Evolutionary conservation across 1,140 invertebrate genomes (phyloP), one percentile per base, ranked within the genome.

Genomic region (Pemphigus obesinymphae): DNA sequence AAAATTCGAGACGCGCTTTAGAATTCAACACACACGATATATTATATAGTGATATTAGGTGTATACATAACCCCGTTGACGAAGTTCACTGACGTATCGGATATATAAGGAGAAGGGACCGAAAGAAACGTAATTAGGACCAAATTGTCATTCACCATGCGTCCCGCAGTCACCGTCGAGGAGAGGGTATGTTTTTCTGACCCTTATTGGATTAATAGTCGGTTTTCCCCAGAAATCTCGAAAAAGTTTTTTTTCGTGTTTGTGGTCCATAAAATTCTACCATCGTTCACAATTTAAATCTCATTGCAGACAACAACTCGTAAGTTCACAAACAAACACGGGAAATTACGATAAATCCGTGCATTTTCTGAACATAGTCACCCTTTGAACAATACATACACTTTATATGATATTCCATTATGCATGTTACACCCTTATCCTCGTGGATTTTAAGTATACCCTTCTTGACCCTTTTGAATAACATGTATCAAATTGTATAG

Each of bases 151-250:
- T 80, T 80, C 76, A 20, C 8, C 53, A 20, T 26, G 50, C 37
- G 53, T 80, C 55, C 20, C n/a, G n/a, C n/a, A 11, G 26, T 29
- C 50, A 7, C n/a, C 50, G 76, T 29, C 10, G 40, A 70, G 40
- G 68, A 20, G 15, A 63, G 53, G 55, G 37, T n/a, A 31, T 45
- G 55, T 80, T 45, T 80, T 80, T 63, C 76, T 31, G 76, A 80
- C 55, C 76, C 76, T 80, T 80, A 80, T 80, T 80, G 37, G 76
- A 80, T 80, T 80, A 80, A n/a, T 15, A 43, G 50, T 50, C 29
- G 8, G 37, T 45, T 70, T 68, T 70, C 29, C 68, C 8, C 17
- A 11, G 31, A 76, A 58, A 11, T 55, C 31, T 76, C 29, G 37
- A 0, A 31, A 63, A 80, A 80, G 23, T n/a, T 80, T 78, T 58